Evolutionary conservation across 2,888 invertebrate species (phyloP), one percentile per base, ranked within the genome.

Genomic region (Agrenia bidenticulata): DNA sequence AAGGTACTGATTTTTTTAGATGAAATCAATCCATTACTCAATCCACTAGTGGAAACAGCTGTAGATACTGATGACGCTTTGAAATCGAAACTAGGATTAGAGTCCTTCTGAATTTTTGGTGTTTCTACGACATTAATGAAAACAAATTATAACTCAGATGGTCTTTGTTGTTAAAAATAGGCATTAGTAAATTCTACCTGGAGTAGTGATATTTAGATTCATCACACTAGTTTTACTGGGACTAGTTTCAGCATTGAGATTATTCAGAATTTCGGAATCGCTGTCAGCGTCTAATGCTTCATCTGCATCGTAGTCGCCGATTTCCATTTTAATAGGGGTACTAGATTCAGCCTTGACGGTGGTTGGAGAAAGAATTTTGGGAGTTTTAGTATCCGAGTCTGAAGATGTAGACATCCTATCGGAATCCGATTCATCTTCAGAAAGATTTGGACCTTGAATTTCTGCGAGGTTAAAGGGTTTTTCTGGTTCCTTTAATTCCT

Each of bases 391-490:
- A 45, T 49, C 64, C 23, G 32, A 54, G 13, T 23, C 2, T 19
- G 42, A 32, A 32, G 32, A 32, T 4, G 32, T 32, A 7, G 32
- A 32, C 1, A 32, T 32, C 4, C 11, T 11, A n/a, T 63, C 67
- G 51, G 21, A 41, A 23, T 73, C 75, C 2, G 73, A 70, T 24
- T 74, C 69, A 37, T 72, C 87, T 41, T 71, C 73, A 51, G 76
- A 75, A 4, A 76, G 62, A 57, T 75, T 72, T 0, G 74, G 76
- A 19, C 74, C 75, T 50, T 72, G 69, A 37, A 73, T 67, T 42
- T 68, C 88, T 2, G 86, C 84, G 59, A 85, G 59, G 63, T 71
- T 71, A 50, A 72, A 84, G 4, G 80, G 80, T 76, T 83, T 83
- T 59, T 79, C 80, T 53, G 78, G 26, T 2, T 64, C 61, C n/a